These are phyloP conservation scores for Alethe castanea DNA, from an alignment of 2,113 vertebrate genomes.

Conservation along the genomic window DNA sequence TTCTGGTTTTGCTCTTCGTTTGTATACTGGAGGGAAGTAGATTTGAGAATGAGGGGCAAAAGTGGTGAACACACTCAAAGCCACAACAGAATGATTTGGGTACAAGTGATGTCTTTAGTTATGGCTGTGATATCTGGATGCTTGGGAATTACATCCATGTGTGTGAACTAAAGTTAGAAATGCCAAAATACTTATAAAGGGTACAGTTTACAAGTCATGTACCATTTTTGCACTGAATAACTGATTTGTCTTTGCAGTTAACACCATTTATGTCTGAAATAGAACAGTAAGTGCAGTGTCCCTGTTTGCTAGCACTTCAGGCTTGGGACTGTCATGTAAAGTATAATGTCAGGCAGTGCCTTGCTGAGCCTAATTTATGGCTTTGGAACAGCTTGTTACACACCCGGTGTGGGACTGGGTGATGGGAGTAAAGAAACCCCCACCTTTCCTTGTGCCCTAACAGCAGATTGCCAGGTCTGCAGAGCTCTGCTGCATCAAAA, in stretches of 20 bases:
- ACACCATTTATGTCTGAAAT: slow-evolving; percentile 4
- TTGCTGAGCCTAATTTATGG: background rate
- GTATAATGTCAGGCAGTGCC: background rate
- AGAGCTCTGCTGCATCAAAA: slow-evolving; percentile 19
- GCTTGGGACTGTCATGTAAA: background rate
- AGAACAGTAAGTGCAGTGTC: background rate
- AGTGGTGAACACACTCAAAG: background rate
- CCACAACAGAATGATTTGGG: background rate
- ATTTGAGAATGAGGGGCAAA: background rate
- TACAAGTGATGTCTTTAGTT: background rate
- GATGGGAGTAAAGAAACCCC: background rate
- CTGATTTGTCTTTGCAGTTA: slow-evolving; percentile 29
- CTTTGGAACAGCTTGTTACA: slow-evolving; percentile 23
- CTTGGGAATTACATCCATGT: background rate
- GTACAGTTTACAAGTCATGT: background rate
- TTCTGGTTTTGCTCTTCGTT: background rate
- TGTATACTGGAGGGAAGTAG: background rate
- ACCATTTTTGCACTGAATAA: slow-evolving; percentile 33
- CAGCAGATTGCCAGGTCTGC: slow-evolving; percentile 1
- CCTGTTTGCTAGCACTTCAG: background rate
- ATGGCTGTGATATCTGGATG: background rate
- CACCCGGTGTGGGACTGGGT: background rate
- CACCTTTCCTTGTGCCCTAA: background rate
- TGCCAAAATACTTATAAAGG: background rate
- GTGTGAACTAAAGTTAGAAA: background rate